phyloP scores from a whole-genome alignment of 2,888 invertebrate species.

The Helobdella robusta region DNA sequence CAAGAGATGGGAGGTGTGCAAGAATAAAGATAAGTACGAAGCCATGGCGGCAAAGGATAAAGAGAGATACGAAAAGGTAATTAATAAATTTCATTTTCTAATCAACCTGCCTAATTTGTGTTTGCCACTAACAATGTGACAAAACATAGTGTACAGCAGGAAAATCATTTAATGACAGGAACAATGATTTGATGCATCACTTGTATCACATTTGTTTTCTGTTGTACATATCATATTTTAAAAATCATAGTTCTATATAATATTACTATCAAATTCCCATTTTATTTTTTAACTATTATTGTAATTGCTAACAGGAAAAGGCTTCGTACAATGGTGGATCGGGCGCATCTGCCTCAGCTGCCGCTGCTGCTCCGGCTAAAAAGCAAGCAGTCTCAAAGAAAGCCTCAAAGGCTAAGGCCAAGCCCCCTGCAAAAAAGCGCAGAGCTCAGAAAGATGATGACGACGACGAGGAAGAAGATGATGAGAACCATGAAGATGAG shows the following conservation, averaged over 20 bases:
- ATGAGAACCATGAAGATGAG: conserved; percentile 34
- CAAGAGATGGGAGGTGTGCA: conserved; percentile 72
- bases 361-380: conserved; percentile 6
- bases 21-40: conserved; percentile 82
- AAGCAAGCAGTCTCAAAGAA: conserved; percentile 23
- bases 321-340: conserved; percentile 28
- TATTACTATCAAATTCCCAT: not conserved
- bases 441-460: conserved; percentile 50
- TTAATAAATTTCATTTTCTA: not conserved
- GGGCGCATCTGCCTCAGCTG: not conserved
- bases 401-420: conserved; percentile 7
- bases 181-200: not conserved
- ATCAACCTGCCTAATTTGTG: not conserved
- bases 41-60: conserved; percentile 87
- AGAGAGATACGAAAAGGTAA: conserved; percentile 83
- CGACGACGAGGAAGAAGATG: conserved; percentile 34
- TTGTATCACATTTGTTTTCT: no score
- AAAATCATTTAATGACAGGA: not conserved
- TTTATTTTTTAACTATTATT: not conserved
- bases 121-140: not conserved
- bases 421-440: conserved; percentile 19
- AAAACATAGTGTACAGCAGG: conserved; percentile 4
- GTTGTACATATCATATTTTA: not conserved
- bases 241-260: not conserved
- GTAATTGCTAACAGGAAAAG: no score